A percentile compares a stretch with the other conserved stretches of the same genome.
Evolutionary conservation across 2,888 invertebrate genomes (phyloP).

Genomic region (Euzophera pinguis): DNA sequence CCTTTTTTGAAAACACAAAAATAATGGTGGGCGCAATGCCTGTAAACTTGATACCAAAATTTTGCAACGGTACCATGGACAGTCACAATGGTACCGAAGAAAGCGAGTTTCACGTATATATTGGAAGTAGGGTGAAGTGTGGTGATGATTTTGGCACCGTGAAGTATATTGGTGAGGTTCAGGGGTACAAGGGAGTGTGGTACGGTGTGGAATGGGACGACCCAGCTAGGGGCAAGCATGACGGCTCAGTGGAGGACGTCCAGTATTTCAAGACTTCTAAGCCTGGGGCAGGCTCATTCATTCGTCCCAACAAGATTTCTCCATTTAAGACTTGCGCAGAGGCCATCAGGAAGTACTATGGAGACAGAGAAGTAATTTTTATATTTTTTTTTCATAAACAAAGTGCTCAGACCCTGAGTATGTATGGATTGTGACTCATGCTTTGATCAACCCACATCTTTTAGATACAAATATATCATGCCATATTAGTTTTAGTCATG

Average conservation of each 20-base stretch:
- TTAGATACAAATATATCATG: too few species aligned
- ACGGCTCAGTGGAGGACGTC: slow-evolving; percentile 89
- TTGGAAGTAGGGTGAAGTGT: slow-evolving; percentile 67
- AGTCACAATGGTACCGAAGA: slow-evolving; percentile 72
- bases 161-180: slow-evolving; percentile 87
- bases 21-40: slow-evolving; percentile 79
- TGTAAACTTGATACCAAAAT: slow-evolving; percentile 77
- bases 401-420: background rate
- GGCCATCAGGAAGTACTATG: slow-evolving; percentile 82
- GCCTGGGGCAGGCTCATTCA: slow-evolving; percentile 93
- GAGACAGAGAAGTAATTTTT: slow-evolving; percentile 70
- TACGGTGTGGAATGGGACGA: slow-evolving; percentile 99
- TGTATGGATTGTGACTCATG: too few species aligned
- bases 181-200: slow-evolving; percentile 88
- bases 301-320: slow-evolving; percentile 89
- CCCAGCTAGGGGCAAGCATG: slow-evolving; percentile 92
- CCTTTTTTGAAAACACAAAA: slow-evolving; percentile 67
- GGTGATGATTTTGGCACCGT: slow-evolving; percentile 77
- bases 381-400: too few species aligned
- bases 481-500: too few species aligned
- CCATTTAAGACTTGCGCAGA: slow-evolving; percentile 85
- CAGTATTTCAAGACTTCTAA: slow-evolving; percentile 89
- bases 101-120: slow-evolving; percentile 66
- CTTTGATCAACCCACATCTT: too few species aligned
- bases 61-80: slow-evolving; percentile 73